phyloP scores from a whole-genome alignment of 2,888 invertebrate genomes.

The Hemicrepidius hirtus region DNA sequence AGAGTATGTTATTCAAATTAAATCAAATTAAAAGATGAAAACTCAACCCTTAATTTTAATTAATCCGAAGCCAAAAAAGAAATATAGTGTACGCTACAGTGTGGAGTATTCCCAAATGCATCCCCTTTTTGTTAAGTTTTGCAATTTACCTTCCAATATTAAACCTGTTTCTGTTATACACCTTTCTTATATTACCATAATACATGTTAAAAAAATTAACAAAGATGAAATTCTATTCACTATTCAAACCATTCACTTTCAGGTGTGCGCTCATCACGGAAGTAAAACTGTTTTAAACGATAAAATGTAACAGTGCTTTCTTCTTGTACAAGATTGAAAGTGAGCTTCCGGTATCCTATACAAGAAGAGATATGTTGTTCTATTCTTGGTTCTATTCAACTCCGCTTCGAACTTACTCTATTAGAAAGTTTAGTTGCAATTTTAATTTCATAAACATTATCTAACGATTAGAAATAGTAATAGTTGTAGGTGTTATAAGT shows the following conservation, averaged over 20 bases:
- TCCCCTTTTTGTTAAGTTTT: no score
- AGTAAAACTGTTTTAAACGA: not conserved
- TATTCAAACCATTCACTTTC: no score
- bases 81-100: no score
- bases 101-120: no score
- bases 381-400: not conserved
- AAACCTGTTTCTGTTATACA: not conserved
- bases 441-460: not conserved
- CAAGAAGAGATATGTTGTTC: not conserved
- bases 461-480: no score
- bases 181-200: not conserved
- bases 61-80: no score
- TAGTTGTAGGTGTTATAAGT: no score
- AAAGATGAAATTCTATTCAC: not conserved
- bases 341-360: not conserved
- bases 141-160: no score
- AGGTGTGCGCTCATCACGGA: slow-evolving; percentile 1
- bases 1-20: no score
- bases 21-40: no score
- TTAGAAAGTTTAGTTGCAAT: slow-evolving; percentile 1
- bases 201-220: not conserved
- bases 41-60: no score
- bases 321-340: slow-evolving; percentile 10
- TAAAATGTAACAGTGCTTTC: slow-evolving; percentile 12
- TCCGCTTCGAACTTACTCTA: not conserved